Evolutionary conservation across 92 coral and sea anemone genomes (phyloP).

Genomic region (Desmophyllum pertusum): DNA sequence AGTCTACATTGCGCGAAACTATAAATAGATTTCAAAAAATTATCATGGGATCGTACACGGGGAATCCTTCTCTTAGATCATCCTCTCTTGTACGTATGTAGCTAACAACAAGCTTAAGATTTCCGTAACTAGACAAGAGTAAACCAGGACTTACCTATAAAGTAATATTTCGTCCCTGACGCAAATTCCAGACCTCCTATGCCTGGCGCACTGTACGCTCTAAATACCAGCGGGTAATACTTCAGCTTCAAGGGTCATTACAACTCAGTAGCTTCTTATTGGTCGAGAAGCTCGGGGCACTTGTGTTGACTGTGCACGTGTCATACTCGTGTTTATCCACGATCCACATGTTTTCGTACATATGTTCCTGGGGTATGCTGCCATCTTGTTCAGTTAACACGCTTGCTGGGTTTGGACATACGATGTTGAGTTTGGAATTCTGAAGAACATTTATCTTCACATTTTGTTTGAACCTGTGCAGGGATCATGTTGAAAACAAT

Average conservation of each 20-base stretch:
- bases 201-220: conserved; percentile 48
- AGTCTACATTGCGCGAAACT: no score
- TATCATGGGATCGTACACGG: no score
- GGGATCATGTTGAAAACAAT: not conserved
- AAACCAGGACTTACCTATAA: conserved; percentile 49
- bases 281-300: conserved; percentile 9
- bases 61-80: no score
- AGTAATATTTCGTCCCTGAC: conserved; percentile 62
- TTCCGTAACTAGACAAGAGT: not conserved
- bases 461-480: conserved; percentile 29
- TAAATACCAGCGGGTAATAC: conserved; percentile 63
- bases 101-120: not conserved
- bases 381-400: conserved; percentile 33
- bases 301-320: conserved; percentile 63
- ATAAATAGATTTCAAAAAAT: no score
- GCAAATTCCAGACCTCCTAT: conserved; percentile 58
- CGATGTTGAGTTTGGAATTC: conserved; percentile 48
- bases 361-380: conserved; percentile 55
- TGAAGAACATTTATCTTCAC: conserved; percentile 43
- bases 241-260: conserved; percentile 48
- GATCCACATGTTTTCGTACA: conserved; percentile 82
- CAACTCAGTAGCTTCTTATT: conserved; percentile 49
- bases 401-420: conserved; percentile 76
- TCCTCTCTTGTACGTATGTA: no score
- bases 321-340: conserved; percentile 72